These are phyloP conservation scores for Oscheius sp. DNA, from an alignment of 2,888 invertebrate species.

Conservation along the genomic window DNA sequence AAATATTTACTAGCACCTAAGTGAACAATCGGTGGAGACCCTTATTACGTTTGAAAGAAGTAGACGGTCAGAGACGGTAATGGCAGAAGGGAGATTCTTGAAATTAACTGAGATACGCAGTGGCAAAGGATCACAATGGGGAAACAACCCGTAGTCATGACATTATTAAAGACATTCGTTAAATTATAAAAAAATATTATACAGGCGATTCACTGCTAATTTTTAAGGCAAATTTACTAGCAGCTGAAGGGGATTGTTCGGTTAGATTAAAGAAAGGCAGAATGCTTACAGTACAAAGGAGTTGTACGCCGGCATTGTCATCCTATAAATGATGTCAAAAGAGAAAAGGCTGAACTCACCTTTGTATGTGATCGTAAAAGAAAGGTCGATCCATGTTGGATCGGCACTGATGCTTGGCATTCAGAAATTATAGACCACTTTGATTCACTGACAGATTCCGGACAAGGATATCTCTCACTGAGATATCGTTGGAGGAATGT, in stretches of 20 bases:
- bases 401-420: constrained; percentile 82
- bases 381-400: constrained; percentile 87
- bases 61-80: neutral
- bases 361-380: constrained; percentile 80
- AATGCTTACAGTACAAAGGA: constrained; percentile 86
- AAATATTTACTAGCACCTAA: constrained; percentile 30
- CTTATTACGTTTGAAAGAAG: neutral
- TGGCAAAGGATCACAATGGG: constrained; percentile 23
- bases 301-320: constrained; percentile 87
- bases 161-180: neutral
- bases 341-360: constrained; percentile 24
- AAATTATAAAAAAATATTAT: constrained; percentile 25
- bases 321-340: constrained; percentile 37
- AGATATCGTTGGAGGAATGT: constrained; percentile 95
- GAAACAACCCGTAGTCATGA: constrained; percentile 22
- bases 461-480: constrained; percentile 67
- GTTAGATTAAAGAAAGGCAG: constrained; percentile 93
- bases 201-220: constrained; percentile 59
- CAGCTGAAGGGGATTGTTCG: constrained; percentile 80
- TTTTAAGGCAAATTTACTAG: constrained; percentile 56
- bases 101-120: constrained; percentile 15
- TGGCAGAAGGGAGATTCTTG: neutral
- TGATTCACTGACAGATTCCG: constrained; percentile 77
- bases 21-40: neutral
- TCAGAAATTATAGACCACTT: constrained; percentile 82